A percentile compares a stretch with the other conserved stretches of the same genome.
Evolutionary conservation across 2,113 vertebrate species (phyloP).

Genomic region (Sitta europaea): DNA sequence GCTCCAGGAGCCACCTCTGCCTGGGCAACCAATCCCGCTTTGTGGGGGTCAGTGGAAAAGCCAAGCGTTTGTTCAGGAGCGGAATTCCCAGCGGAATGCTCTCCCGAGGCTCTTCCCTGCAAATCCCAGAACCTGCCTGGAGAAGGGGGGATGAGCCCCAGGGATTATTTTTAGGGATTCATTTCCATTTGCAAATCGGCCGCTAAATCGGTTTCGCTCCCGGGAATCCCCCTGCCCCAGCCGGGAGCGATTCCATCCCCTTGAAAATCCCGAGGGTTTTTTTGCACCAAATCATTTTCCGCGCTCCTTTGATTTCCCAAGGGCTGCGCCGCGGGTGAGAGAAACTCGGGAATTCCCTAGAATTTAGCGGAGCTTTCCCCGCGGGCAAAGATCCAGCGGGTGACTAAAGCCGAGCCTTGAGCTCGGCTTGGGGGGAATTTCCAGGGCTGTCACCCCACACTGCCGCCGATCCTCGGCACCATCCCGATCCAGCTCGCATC

Average conservation of each 20-base stretch:
- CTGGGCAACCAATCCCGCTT: background rate
- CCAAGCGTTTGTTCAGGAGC: background rate
- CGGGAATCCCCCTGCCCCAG: too few relatives aligned
- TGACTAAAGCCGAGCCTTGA: background rate
- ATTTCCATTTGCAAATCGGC: background rate
- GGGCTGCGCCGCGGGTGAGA: background rate
- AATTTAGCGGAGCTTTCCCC: background rate
- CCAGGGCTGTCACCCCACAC: background rate
- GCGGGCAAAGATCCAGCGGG: background rate
- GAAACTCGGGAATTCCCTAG: constrained; percentile 42
- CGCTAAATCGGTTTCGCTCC: background rate
- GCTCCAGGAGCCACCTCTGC: background rate
- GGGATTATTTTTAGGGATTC: background rate
- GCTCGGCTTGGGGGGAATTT: background rate
- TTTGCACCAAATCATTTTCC: background rate
- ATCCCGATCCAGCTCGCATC: too few relatives aligned
- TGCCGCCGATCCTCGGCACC: background rate
- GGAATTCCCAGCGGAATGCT: background rate
- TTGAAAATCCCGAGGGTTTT: background rate
- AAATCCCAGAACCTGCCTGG: background rate
- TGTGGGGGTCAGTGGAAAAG: background rate
- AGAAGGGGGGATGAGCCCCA: background rate
- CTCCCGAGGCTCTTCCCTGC: background rate
- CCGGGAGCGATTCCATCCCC: accelerated
- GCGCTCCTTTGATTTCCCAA: background rate